These are phyloP conservation scores for Parapsyche elsis DNA, from an alignment of 1,140 invertebrate genomes.

Conservation along the genomic window DNA sequence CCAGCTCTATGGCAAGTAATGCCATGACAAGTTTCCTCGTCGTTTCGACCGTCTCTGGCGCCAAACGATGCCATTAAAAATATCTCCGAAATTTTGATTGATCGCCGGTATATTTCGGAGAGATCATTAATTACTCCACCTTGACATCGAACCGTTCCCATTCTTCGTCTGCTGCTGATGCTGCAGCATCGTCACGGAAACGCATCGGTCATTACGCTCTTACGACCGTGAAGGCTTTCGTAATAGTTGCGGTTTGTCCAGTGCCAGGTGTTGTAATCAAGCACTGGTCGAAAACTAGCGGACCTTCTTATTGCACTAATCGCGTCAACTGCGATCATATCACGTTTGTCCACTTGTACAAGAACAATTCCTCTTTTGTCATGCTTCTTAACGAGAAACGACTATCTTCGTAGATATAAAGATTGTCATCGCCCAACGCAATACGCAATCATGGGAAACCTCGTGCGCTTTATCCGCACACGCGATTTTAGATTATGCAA, in stretches of 20 bases:
- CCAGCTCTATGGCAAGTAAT: too few relatives aligned
- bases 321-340: too few relatives aligned
- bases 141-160: not conserved
- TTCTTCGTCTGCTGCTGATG: not conserved
- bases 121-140: not conserved
- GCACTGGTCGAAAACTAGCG: not conserved
- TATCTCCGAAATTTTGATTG: not conserved
- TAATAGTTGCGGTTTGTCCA: slow-evolving; percentile 1
- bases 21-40: too few relatives aligned
- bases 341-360: too few relatives aligned
- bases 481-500: too few relatives aligned
- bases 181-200: slow-evolving; percentile 13
- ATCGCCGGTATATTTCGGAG: not conserved
- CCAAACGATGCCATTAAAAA: not conserved
- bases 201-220: not conserved
- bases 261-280: not conserved
- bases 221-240: slow-evolving; percentile 2
- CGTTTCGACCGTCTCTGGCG: not conserved
- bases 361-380: too few relatives aligned
- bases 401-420: too few relatives aligned
- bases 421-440: too few relatives aligned
- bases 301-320: not conserved
- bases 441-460: too few relatives aligned
- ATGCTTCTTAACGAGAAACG: too few relatives aligned
- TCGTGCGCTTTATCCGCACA: too few relatives aligned